Conservation (phyloP, 2,797 vertebrate genomes). For the Acrossocheilus fasciatus region DNA sequence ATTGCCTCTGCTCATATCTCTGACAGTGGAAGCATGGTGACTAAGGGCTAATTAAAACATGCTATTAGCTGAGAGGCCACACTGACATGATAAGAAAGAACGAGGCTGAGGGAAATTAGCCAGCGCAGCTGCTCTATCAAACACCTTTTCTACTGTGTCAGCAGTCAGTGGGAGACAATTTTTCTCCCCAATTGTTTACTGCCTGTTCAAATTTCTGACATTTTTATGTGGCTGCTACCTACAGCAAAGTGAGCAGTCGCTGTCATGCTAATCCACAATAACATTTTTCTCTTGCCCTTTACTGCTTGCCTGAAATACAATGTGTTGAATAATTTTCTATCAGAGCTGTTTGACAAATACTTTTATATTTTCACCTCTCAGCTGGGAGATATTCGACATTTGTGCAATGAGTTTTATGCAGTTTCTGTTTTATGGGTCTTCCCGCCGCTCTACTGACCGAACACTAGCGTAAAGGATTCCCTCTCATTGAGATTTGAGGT, state of each 20-base stretch:
- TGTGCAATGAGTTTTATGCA: not conserved
- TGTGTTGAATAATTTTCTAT: conserved; percentile 33
- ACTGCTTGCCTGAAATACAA: conserved; percentile 21
- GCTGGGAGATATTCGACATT: not conserved
- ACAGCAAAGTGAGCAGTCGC: conserved; percentile 52
- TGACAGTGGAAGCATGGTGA: conserved; percentile 61
- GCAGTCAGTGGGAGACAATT: conserved; percentile 51
- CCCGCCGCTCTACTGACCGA: not conserved
- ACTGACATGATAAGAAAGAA: conserved; percentile 65
- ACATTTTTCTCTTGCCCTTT: conserved; percentile 52
- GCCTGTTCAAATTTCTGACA: conserved; percentile 55
- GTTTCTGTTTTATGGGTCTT: conserved; percentile 6
- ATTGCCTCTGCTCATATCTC: conserved; percentile 61
- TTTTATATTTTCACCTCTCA: not conserved
- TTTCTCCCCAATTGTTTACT: conserved; percentile 56
- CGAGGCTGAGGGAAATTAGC: conserved; percentile 63
- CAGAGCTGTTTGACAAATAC: conserved; percentile 34
- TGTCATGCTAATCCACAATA: conserved; percentile 52
- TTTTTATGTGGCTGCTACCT: conserved; percentile 56
- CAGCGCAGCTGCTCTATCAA: conserved; percentile 60
- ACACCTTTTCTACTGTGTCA: conserved; percentile 57
- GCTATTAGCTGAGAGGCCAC: conserved; percentile 63
- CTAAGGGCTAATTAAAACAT: conserved; percentile 67
- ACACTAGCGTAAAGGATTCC: not conserved
- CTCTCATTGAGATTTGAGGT: not conserved